These are phyloP conservation scores for Cotesia vestalis DNA, from an alignment of 1,140 invertebrate genomes.

Conservation along the genomic window DNA sequence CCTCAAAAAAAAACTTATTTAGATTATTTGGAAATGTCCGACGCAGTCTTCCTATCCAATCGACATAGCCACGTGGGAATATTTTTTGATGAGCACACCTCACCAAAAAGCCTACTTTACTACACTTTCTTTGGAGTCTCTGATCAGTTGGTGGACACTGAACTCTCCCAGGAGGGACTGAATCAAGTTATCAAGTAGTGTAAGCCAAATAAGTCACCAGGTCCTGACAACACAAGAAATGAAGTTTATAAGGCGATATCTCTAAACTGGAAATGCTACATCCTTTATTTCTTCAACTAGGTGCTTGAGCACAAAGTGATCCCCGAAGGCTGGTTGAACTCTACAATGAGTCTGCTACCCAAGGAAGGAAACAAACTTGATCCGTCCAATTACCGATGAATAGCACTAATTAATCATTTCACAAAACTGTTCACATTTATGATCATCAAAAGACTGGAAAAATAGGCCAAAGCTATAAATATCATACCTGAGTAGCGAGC, in stretches of 20 bases:
- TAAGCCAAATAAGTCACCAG: slow-evolving; percentile 30
- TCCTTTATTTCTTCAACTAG: slow-evolving; percentile 24
- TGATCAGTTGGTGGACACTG: not conserved
- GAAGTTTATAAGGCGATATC: slow-evolving; percentile 31
- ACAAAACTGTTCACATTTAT: slow-evolving; percentile 43
- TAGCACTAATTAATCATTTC: slow-evolving; percentile 39
- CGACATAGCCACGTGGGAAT: not conserved
- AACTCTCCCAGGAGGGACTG: not conserved
- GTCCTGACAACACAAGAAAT: slow-evolving; percentile 33
- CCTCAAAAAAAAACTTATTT: not conserved
- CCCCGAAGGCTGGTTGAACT: slow-evolving; percentile 21
- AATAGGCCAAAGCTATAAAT: slow-evolving; percentile 37
- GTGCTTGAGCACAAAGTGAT: not conserved
- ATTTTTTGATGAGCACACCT: not conserved
- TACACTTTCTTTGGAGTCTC: not conserved
- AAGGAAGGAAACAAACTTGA: slow-evolving; percentile 41
- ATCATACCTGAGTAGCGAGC: slow-evolving; percentile 42
- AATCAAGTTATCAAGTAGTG: not conserved
- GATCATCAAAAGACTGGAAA: slow-evolving; percentile 31
- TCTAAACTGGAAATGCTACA: slow-evolving; percentile 1
- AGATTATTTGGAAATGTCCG: not conserved
- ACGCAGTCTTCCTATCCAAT: not conserved
- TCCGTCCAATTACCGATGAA: slow-evolving; percentile 44
- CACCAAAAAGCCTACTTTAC: not conserved
- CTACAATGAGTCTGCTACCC: slow-evolving; percentile 19